phyloP scores from a whole-genome alignment of 2,113 vertebrate species.

The Ploceus nigricollis region DNA sequence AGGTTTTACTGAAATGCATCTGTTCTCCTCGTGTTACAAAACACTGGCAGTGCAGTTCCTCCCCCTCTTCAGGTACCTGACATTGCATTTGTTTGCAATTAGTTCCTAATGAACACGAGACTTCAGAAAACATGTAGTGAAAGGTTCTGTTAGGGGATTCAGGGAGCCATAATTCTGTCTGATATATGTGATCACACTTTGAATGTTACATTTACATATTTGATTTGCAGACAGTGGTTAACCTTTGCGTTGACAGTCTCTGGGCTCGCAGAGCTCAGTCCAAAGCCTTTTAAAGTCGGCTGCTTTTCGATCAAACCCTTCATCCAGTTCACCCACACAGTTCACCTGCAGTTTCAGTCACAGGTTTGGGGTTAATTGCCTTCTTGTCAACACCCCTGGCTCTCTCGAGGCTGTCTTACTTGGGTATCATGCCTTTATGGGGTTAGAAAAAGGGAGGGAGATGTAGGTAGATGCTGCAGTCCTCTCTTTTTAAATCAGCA shows the following conservation, averaged over 20 bases:
- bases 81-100: constrained; percentile 12
- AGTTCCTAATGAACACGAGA: neutral
- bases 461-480: neutral
- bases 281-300: neutral
- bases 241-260: constrained; percentile 44
- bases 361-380: constrained; percentile 40
- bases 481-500: neutral
- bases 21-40: neutral
- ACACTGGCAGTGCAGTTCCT: neutral
- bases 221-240: constrained; percentile 56
- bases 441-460: neutral
- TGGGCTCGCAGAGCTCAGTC: neutral
- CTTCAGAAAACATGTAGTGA: neutral
- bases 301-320: neutral
- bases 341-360: neutral
- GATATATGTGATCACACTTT: constrained; percentile 36
- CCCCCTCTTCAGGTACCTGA: neutral
- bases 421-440: neutral
- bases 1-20: neutral
- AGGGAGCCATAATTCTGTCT: constrained; percentile 22
- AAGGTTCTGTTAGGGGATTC: neutral
- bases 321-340: neutral
- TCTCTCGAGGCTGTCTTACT: neutral
- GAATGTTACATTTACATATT: constrained; percentile 66
- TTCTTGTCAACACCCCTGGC: neutral